phyloP scores from a whole-genome alignment of 64 coral and sea anemone species.

The Stylophora pistillata region DNA sequence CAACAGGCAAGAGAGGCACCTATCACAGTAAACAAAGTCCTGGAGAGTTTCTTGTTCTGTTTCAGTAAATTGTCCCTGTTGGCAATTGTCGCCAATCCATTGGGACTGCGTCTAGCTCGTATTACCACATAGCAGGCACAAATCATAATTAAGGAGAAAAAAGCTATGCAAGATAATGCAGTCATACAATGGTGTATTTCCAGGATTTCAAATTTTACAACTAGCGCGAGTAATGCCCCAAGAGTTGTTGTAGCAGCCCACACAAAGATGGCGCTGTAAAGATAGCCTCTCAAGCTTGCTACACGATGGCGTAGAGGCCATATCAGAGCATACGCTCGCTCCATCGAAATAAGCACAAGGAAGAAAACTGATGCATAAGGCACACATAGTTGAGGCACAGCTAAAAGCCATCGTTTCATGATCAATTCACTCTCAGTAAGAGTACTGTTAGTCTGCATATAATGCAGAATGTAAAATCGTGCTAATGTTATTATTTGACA shows the following conservation, averaged over 20 bases:
- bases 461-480: background rate
- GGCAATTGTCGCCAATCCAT: background rate
- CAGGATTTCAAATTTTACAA: background rate
- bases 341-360: background rate
- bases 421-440: too few relatives aligned
- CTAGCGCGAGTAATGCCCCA: background rate
- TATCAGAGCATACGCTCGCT: background rate
- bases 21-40: too few relatives aligned
- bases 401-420: background rate
- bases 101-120: background rate
- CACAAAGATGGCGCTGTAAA: background rate
- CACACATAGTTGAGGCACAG: background rate
- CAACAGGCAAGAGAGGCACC: background rate
- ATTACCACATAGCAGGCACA: background rate
- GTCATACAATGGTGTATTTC: background rate
- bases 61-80: background rate
- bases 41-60: background rate
- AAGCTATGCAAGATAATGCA: too few relatives aligned
- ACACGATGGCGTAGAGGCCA: slow-evolving; percentile 56
- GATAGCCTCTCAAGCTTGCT: slow-evolving; percentile 13
- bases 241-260: slow-evolving; percentile 7
- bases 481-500: background rate
- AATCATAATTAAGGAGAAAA: background rate
- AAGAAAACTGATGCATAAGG: background rate
- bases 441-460: background rate